These are phyloP conservation scores for Kobus ellipsiprymnus DNA, from an alignment of 2,113 vertebrate genomes.

Conservation along the genomic window DNA sequence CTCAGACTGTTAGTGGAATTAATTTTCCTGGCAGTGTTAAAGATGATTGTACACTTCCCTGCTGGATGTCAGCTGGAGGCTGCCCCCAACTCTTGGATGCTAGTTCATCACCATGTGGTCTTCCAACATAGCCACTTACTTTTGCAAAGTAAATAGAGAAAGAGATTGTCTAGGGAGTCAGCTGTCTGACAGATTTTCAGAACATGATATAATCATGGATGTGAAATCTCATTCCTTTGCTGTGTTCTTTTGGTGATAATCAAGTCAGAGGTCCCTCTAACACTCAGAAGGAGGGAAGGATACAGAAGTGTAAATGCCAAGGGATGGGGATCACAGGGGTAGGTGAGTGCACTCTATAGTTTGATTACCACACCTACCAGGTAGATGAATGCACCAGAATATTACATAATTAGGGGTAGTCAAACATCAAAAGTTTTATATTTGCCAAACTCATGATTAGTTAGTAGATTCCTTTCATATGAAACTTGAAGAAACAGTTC, in stretches of 20 bases:
- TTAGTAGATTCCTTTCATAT: not conserved
- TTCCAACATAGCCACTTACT: not conserved
- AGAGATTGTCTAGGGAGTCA: not conserved
- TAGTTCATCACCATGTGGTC: not conserved
- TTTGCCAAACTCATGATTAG: too few relatives aligned
- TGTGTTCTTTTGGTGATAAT: not conserved
- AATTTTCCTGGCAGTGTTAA: not conserved
- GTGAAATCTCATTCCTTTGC: not conserved
- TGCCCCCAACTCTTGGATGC: not conserved
- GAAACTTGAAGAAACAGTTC: not conserved
- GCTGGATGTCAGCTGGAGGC: not conserved
- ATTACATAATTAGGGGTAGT: not conserved
- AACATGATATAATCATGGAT: not conserved
- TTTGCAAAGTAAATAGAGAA: not conserved
- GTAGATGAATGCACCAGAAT: too few relatives aligned
- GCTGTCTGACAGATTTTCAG: not conserved
- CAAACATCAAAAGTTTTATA: not conserved
- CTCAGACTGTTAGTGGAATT: not conserved
- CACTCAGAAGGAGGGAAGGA: not conserved
- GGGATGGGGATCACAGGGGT: not conserved
- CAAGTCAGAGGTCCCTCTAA: not conserved
- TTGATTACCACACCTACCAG: too few relatives aligned
- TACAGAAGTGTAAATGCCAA: not conserved
- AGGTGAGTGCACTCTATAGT: not conserved
- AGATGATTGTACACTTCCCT: not conserved